Conservation (phyloP, 2,888 invertebrate genomes). For the Malthinus flaveolus region DNA sequence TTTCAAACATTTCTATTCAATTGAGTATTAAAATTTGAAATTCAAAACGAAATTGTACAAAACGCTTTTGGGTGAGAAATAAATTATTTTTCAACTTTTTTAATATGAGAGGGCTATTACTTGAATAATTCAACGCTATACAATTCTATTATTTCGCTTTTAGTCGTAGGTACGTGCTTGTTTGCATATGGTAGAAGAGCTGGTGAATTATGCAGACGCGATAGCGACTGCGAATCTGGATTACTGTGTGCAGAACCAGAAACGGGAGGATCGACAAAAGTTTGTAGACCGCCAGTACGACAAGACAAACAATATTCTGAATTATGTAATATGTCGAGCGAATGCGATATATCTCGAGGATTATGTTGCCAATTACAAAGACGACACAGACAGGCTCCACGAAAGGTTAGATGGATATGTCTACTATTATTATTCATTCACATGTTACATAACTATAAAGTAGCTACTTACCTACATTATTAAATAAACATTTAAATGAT, state of each 20-base stretch:
- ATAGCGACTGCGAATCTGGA: conserved; percentile 84
- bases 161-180: conserved; percentile 67
- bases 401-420: conserved; percentile 65
- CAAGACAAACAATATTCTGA: conserved; percentile 84
- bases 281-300: conserved; percentile 77
- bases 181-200: conserved; percentile 74
- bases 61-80: too few relatives aligned
- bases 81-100: too few relatives aligned
- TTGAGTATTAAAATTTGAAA: too few relatives aligned
- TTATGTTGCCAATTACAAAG: conserved; percentile 87
- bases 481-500: too few relatives aligned
- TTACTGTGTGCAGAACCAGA: conserved; percentile 75
- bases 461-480: too few relatives aligned
- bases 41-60: too few relatives aligned
- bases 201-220: conserved; percentile 80
- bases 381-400: conserved; percentile 80
- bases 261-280: conserved; percentile 64
- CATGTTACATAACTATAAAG: neutral
- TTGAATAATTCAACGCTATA: too few relatives aligned
- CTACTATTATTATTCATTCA: neutral
- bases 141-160: conserved; percentile 25
- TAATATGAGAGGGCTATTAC: too few relatives aligned
- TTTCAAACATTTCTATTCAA: too few relatives aligned
- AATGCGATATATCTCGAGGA: conserved; percentile 83
- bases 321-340: conserved; percentile 78